A percentile compares a stretch with the other conserved stretches of the same genome.
phyloP scores from a whole-genome alignment of 2,888 invertebrate genomes.

The Formica aserva region DNA sequence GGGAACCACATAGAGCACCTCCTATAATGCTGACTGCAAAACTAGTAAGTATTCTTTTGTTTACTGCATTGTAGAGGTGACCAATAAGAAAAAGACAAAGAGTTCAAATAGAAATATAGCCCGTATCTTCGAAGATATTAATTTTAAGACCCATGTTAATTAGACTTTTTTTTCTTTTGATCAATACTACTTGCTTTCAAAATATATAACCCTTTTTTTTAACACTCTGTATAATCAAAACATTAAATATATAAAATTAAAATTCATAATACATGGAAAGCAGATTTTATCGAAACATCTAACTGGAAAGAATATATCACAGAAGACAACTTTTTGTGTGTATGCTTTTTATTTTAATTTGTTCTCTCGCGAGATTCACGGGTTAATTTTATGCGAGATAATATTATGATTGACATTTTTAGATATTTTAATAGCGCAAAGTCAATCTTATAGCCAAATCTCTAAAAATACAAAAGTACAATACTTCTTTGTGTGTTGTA shows the following conservation, averaged over 20 bases:
- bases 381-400: not conserved
- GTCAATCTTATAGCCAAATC: not conserved
- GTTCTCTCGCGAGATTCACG: not conserved
- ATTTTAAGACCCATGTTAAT: too few relatives aligned
- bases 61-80: too few relatives aligned
- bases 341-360: conserved; percentile 18
- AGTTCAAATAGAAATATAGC: too few relatives aligned
- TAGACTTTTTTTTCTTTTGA: too few relatives aligned
- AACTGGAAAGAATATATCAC: not conserved
- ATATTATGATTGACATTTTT: conserved; percentile 5
- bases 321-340: not conserved
- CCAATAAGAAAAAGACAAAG: too few relatives aligned
- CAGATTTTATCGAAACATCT: not conserved
- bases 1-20: too few relatives aligned
- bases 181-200: too few relatives aligned
- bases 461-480: conserved; percentile 18
- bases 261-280: not conserved
- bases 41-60: too few relatives aligned
- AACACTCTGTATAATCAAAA: not conserved
- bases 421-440: not conserved
- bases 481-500: not conserved
- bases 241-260: not conserved
- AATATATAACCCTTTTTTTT: too few relatives aligned
- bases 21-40: too few relatives aligned
- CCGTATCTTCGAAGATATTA: too few relatives aligned